Percentiles rank a stretch among this genome's conserved stretches.
Evolutionary conservation across 92 coral and sea anemone species (phyloP).

Genomic region (Meandrina meandrites): DNA sequence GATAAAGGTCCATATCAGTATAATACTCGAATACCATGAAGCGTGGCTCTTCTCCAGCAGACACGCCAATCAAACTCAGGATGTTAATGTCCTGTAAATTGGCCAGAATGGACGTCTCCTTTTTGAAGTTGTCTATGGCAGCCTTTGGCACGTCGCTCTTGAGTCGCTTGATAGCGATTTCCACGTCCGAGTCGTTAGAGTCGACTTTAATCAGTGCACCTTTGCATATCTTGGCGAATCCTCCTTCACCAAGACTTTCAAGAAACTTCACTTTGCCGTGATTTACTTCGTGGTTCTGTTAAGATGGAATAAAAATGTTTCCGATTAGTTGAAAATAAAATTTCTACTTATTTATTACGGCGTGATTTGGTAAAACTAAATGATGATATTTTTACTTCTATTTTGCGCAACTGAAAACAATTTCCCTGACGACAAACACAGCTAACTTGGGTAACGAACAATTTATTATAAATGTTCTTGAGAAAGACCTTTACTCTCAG

Average conservation of each 20-base stretch:
- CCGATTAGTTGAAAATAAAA: background rate
- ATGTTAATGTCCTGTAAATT: slow-evolving; percentile 85
- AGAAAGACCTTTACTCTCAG: too few relatives aligned
- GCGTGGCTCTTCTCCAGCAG: slow-evolving; percentile 78
- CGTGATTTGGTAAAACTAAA: background rate
- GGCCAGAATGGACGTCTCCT: slow-evolving; percentile 78
- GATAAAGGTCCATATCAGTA: slow-evolving; percentile 81
- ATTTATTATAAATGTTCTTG: too few relatives aligned
- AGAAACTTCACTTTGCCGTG: slow-evolving; percentile 93
- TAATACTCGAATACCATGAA: slow-evolving; percentile 94
- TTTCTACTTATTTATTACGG: background rate
- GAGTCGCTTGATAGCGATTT: slow-evolving; percentile 82
- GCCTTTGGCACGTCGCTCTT: slow-evolving; percentile 69
- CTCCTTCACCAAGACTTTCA: slow-evolving; percentile 89
- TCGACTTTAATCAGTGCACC: slow-evolving; percentile 78
- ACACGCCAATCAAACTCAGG: slow-evolving; percentile 87
- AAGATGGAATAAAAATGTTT: background rate
- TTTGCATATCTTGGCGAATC: slow-evolving; percentile 81
- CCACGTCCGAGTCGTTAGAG: slow-evolving; percentile 63
- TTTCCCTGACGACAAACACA: too few relatives aligned
- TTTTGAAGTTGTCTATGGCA: slow-evolving; percentile 74
- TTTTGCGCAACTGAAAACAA: background rate
- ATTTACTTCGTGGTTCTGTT: slow-evolving; percentile 71
- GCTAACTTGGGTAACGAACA: too few relatives aligned
- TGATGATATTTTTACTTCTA: background rate